phyloP scores from a whole-genome alignment of 2,113 vertebrate genomes.

The Chunga burmeisteri region DNA sequence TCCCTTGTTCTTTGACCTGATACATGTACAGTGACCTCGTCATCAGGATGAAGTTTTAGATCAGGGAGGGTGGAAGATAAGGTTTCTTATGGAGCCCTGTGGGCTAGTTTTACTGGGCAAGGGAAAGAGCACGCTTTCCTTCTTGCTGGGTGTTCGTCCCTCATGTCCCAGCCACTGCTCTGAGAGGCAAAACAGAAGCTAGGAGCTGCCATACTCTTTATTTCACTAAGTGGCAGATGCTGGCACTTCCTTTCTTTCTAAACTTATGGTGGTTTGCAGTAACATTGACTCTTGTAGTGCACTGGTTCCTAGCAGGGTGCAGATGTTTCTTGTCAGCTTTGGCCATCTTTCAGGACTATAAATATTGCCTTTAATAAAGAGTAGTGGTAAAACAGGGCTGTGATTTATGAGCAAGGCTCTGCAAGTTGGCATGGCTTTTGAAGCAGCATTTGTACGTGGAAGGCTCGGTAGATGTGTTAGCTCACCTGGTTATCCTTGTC shows the following conservation, averaged over 20 bases:
- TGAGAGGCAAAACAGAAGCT: neutral
- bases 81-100: neutral
- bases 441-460: neutral
- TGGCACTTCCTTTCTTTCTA: neutral
- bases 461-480: neutral
- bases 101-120: neutral
- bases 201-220: neutral
- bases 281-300: rapidly evolving
- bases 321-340: constrained; percentile 53
- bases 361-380: constrained; percentile 6
- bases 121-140: neutral
- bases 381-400: neutral
- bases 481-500: neutral
- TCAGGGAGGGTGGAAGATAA: neutral
- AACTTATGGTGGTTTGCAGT: neutral
- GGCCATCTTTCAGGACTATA: constrained; percentile 38
- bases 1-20: neutral
- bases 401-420: neutral
- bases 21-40: rapidly evolving
- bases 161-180: neutral
- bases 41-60: neutral
- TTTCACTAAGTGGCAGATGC: neutral
- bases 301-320: neutral
- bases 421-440: neutral
- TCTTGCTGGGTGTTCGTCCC: neutral